These are phyloP conservation scores for Oophaga sylvatica DNA, from an alignment of 2,797 vertebrate species.

Conservation along the genomic window DNA sequence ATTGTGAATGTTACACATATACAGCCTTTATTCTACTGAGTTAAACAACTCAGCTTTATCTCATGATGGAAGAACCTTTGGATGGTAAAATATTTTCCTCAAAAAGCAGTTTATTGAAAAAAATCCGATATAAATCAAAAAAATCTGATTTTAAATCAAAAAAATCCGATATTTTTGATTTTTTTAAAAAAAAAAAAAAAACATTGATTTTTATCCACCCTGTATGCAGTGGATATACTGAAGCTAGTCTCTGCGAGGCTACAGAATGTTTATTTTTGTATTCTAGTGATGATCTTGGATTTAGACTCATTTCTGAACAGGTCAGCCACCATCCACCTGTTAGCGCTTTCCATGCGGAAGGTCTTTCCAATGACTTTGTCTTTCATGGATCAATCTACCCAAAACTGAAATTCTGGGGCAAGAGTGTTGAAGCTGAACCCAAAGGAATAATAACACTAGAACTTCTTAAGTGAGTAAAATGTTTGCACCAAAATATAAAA, in stretches of 20 bases:
- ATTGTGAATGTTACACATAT: too few species aligned
- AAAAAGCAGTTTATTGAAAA: too few species aligned
- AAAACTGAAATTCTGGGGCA: slow-evolving; percentile 98
- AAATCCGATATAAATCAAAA: too few species aligned
- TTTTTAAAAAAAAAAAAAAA: too few species aligned
- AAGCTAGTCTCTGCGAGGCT: background rate
- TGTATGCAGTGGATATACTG: background rate
- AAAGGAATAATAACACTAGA: slow-evolving; percentile 95
- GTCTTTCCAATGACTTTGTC: slow-evolving; percentile 88
- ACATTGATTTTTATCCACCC: too few species aligned
- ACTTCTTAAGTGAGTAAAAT: slow-evolving; percentile 87
- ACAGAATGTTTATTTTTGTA: slow-evolving; percentile 30
- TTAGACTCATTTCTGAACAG: slow-evolving; percentile 94
- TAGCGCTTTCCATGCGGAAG: slow-evolving; percentile 96
- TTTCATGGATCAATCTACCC: slow-evolving; percentile 98
- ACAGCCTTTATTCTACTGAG: too few species aligned
- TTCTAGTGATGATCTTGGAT: slow-evolving; percentile 92
- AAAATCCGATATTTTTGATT: too few species aligned
- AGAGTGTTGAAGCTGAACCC: slow-evolving; percentile 97
- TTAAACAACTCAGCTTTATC: too few species aligned
- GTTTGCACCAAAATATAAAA: too few species aligned
- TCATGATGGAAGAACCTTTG: too few species aligned
- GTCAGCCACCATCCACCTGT: slow-evolving; percentile 98
- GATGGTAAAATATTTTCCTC: too few species aligned
- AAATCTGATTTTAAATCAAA: too few species aligned